These are phyloP conservation scores for Paracentrotus lividus DNA, from an alignment of 53 echinoderm and acorn worm species.

Conservation along the genomic window DNA sequence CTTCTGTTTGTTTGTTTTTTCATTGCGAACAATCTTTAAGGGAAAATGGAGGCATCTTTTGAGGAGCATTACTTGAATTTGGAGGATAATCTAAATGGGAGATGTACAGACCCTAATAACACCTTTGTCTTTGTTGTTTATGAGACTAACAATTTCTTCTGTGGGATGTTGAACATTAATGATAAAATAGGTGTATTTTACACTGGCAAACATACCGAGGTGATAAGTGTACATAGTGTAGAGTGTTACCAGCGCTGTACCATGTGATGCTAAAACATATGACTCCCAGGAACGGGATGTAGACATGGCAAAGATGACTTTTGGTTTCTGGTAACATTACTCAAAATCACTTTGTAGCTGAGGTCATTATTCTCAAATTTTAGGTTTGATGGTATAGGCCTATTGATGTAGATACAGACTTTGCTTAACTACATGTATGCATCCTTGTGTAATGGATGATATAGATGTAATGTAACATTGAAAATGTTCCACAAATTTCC, in stretches of 20 bases:
- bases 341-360: constrained; percentile 5
- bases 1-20: not conserved
- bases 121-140: not conserved
- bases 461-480: no score
- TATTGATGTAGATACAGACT: not conserved
- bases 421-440: not conserved
- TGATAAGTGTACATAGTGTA: constrained; percentile 46
- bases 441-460: not conserved
- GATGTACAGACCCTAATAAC: no score
- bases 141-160: not conserved
- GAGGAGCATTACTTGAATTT: not conserved
- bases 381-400: not conserved
- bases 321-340: constrained; percentile 38
- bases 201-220: not conserved
- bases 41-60: not conserved
- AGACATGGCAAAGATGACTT: constrained; percentile 44
- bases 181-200: not conserved
- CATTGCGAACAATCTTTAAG: not conserved
- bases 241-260: constrained; percentile 49
- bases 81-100: not conserved
- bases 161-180: constrained; percentile 1
- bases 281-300: constrained; percentile 65
- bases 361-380: no score
- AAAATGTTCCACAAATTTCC: no score
- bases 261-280: constrained; percentile 73